Evolutionary conservation across 2,888 invertebrate genomes (phyloP).

Genomic region (Pristionchus entomophagus): DNA sequence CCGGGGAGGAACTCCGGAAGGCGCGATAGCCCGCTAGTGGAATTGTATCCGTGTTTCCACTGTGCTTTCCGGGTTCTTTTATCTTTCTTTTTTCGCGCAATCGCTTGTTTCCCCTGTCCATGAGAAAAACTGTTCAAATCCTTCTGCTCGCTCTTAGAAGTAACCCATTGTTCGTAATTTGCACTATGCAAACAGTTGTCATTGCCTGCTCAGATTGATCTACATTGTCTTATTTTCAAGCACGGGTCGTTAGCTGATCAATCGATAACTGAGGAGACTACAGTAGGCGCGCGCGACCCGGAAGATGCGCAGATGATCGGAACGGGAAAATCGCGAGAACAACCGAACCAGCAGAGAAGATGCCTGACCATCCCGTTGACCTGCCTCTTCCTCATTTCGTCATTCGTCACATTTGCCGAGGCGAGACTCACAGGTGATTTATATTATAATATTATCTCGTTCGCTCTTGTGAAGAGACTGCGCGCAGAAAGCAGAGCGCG

Average conservation of each 20-base stretch:
- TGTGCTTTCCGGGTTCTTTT: not conserved
- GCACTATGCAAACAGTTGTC: no score
- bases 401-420: not conserved
- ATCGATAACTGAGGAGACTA: not conserved
- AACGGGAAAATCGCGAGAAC: not conserved
- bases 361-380: not conserved
- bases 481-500: no score
- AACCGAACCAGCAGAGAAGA: not conserved
- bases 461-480: no score
- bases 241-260: not conserved
- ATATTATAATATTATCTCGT: no score
- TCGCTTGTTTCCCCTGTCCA: no score
- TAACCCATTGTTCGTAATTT: no score
- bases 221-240: not conserved
- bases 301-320: constrained; percentile 35
- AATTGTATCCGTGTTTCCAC: no score
- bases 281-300: constrained; percentile 14
- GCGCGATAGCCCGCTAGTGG: no score
- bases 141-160: no score
- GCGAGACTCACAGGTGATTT: not conserved
- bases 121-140: no score
- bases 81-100: not conserved
- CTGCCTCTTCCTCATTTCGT: not conserved
- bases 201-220: not conserved
- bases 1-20: no score